phyloP scores from a whole-genome alignment of 2,888 invertebrate species.

The Drosophila ezoana region DNA sequence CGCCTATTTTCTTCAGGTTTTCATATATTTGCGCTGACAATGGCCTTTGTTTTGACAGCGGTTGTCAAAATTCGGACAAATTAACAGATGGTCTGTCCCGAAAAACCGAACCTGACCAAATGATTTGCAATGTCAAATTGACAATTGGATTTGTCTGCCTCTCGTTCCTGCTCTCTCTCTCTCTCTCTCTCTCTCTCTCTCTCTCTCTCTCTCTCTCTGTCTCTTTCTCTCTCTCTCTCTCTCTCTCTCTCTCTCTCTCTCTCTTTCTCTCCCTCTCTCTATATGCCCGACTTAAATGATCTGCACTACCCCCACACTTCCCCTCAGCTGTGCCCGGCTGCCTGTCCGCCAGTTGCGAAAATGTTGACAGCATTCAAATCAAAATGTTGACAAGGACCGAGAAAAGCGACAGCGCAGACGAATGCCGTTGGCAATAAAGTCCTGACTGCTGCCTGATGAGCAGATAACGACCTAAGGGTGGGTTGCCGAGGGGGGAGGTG shows the following conservation, averaged over 20 bases:
- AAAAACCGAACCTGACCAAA: constrained; percentile 35
- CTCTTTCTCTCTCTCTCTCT: background rate
- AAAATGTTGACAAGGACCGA: constrained; percentile 61
- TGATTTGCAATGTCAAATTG: constrained; percentile 60
- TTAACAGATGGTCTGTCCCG: constrained; percentile 29
- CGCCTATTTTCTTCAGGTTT: background rate
- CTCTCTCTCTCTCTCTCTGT: background rate
- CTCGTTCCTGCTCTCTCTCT: background rate
- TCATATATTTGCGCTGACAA: constrained; percentile 20
- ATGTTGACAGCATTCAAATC: constrained; percentile 80
- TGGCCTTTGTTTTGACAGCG: constrained; percentile 28
- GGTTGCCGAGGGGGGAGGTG: background rate
- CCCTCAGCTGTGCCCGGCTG: background rate
- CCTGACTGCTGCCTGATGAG: constrained; percentile 20
- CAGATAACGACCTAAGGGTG: constrained; percentile 1
- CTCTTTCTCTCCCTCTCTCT: background rate
- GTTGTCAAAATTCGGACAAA: constrained; percentile 33
- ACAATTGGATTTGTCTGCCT: constrained; percentile 57
- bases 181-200: background rate
- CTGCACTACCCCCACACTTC: background rate
- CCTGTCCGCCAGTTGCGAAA: constrained; percentile 59
- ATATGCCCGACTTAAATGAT: constrained; percentile 20
- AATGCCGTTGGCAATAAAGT: constrained; percentile 42
- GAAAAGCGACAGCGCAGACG: constrained; percentile 33
- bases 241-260: background rate